Evolutionary conservation across 1,140 invertebrate species (phyloP), one percentile per base, ranked within the genome.

Genomic region (Trichomalopsis sarcophagae): DNA sequence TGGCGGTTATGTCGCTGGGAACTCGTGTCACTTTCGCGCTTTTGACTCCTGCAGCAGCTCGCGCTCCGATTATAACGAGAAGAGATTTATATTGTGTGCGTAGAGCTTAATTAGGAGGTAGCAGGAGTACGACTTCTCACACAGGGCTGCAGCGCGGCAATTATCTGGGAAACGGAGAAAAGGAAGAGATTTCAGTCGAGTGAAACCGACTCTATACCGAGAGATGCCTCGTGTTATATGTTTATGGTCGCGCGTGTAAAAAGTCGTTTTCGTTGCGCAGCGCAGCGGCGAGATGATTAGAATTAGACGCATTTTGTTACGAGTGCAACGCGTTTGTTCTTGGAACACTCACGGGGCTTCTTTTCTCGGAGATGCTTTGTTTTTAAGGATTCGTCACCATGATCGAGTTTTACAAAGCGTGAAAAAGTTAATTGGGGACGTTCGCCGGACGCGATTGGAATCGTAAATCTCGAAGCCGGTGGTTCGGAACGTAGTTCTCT

Each of bases 1-100:
- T 80, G 27, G 40, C 21, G 75, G 33, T 66, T 80, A 62, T 80
- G 76, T 30, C 21, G 30, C 55, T 85, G 84, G 73, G 84, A 85
- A 80, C 69, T 1, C 33, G 36, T 81, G 84, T 81, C 84, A 85
- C 84, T 85, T 85, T 85, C 84, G 77, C 83, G 40, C 62, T 27
- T 78, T 78, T 74, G 3, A 77, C 30, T 62, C 17, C 17, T 62
- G 47, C 14, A 44, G 27, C 30, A 21, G 55, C 55, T 62, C 55
- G 21, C 17, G 21, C 17, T n/a, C 6, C 21, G 50, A 23, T 36
- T 62, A 75, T 40, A 76, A 75, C 74, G 17, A 76, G 55, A 44
- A 3, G 21, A 83, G 23, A 69, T 68, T 68, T 33, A 69, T 69
- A 69, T 77, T 82, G 23, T 77, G 36, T 33, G 23, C 17, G 17